Conservation (phyloP, 2,797 vertebrate genomes). For the Falco novaeseelandiae region DNA sequence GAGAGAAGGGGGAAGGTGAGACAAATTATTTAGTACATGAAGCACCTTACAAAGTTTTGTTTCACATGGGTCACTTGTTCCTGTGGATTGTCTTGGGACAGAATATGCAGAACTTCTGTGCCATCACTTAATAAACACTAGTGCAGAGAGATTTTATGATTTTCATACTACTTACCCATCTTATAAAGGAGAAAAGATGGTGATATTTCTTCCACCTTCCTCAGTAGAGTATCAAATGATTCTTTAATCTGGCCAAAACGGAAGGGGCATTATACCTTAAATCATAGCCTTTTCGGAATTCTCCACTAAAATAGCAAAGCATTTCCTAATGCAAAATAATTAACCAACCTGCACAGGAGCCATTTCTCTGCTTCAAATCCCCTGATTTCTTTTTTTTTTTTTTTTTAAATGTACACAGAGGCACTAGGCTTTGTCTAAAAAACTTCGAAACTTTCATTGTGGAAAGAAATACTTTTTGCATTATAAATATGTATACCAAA, state of each 20-base stretch:
- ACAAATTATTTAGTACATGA: not conserved
- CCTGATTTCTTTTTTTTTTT: not conserved
- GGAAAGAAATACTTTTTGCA: slow-evolving; percentile 30
- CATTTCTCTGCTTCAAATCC: slow-evolving; percentile 17
- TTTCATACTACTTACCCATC: not conserved
- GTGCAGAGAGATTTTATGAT: not conserved
- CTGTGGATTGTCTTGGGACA: not conserved
- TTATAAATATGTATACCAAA: slow-evolving; percentile 31
- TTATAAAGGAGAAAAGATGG: not conserved
- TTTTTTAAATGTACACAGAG: not conserved
- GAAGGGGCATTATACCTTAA: not conserved
- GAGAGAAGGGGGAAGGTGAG: not conserved
- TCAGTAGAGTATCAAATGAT: not conserved
- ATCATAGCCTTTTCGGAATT: not conserved
- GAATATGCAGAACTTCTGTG: not conserved
- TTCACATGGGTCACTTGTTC: not conserved
- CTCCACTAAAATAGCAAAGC: not conserved
- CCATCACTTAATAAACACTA: not conserved
- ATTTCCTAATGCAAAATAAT: not conserved
- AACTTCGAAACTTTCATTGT: not conserved
- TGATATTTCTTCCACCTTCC: not conserved
- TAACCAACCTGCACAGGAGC: not conserved
- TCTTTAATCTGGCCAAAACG: not conserved
- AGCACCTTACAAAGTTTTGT: not conserved
- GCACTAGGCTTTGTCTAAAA: not conserved